Evolutionary conservation across 2,797 vertebrate species (phyloP).

Genomic region (Sebastes iracundus): DNA sequence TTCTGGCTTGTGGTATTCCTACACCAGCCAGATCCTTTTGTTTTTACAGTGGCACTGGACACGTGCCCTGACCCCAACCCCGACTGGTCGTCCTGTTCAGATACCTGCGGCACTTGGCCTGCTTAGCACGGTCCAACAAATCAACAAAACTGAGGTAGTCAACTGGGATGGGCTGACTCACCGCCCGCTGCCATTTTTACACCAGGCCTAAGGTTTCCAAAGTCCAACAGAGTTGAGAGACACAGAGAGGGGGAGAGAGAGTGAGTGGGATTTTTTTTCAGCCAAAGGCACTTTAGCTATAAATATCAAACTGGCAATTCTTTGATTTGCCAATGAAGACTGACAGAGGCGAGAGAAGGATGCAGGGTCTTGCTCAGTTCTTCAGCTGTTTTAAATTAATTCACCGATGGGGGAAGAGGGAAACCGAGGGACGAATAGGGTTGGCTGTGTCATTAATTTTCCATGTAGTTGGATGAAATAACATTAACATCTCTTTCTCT

Average conservation of each 20-base stretch:
- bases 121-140: conserved; percentile 32
- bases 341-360: conserved; percentile 63
- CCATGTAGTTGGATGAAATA: conserved; percentile 69
- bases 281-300: conserved; percentile 77
- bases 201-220: conserved; percentile 71
- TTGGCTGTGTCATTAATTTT: conserved; percentile 73
- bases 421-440: conserved; percentile 44
- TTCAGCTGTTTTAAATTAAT: conserved; percentile 73
- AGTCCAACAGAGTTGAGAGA: conserved; percentile 71
- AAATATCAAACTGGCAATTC: conserved; percentile 80
- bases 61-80: conserved; percentile 33
- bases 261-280: conserved; percentile 50
- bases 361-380: conserved; percentile 56
- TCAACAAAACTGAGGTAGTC: conserved; percentile 45
- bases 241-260: conserved; percentile 31
- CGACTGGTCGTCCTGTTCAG: conserved; percentile 19
- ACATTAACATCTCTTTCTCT: conserved; percentile 77
- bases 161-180: conserved; percentile 68
- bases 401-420: conserved; percentile 53
- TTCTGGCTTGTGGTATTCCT: conserved; percentile 32
- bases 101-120: conserved; percentile 53
- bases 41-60: conserved; percentile 31
- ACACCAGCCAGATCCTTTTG: conserved; percentile 42
- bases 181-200: conserved; percentile 71
- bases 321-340: conserved; percentile 80